Conservation (phyloP, 2,113 vertebrate species). For the Apistogramma diplotaenia region DNA sequence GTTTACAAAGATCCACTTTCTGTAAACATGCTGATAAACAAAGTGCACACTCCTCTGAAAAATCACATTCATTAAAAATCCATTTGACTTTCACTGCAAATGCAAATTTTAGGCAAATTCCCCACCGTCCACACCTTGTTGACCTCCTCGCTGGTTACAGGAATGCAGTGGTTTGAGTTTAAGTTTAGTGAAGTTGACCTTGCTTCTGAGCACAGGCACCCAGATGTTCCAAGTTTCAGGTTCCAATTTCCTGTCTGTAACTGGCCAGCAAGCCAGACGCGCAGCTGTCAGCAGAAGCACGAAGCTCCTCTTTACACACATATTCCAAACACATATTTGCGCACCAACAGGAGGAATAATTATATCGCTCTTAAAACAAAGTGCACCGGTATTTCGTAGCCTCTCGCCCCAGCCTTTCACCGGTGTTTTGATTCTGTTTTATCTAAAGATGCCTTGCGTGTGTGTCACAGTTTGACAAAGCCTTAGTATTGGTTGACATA, state of each 20-base stretch:
- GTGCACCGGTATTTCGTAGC: constrained; percentile 12
- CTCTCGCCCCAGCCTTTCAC: not conserved
- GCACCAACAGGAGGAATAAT: constrained; percentile 25
- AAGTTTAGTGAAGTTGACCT: not conserved
- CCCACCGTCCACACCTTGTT: not conserved
- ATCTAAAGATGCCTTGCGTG: constrained; percentile 20
- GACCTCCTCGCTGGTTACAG: not conserved
- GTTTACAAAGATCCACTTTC: not conserved
- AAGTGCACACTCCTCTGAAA: not conserved
- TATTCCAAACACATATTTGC: constrained; percentile 40
- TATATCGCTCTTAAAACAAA: constrained; percentile 31
- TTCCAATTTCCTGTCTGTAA: constrained; percentile 61
- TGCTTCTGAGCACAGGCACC: not conserved
- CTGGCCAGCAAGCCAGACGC: constrained; percentile 44
- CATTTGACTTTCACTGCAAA: not conserved
- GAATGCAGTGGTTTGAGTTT: not conserved
- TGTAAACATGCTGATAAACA: not conserved
- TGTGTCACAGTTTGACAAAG: constrained; percentile 58
- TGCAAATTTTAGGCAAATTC: not conserved
- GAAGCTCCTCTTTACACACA: constrained; percentile 33
- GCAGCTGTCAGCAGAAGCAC: constrained; percentile 45
- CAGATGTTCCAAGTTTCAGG: constrained; percentile 24
- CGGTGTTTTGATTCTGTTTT: constrained; percentile 39
- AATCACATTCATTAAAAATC: not conserved
- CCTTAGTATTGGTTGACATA: constrained; percentile 59